Evolutionary conservation across 2,113 vertebrate species (phyloP).

Genomic region (Nycticryphes semicollaris): DNA sequence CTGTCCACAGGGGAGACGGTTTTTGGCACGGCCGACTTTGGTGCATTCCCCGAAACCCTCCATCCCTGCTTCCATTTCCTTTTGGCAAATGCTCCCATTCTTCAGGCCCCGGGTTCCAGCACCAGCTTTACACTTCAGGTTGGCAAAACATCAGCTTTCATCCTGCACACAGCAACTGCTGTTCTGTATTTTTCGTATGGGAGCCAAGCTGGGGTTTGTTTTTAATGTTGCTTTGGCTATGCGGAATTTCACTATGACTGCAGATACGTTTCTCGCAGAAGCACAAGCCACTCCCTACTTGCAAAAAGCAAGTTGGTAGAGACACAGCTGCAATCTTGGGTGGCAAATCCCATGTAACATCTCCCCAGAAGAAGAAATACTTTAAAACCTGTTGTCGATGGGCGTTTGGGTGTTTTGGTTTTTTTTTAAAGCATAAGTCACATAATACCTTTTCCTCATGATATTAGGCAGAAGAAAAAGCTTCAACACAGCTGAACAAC

Average conservation of each 20-base stretch:
- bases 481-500: neutral
- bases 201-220: conserved; percentile 54
- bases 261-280: conserved; percentile 9
- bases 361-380: neutral
- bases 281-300: neutral
- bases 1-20: conserved; percentile 45
- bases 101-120: conserved; percentile 59
- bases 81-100: conserved; percentile 61
- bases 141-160: conserved; percentile 66
- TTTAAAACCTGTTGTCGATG: neutral
- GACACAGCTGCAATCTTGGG: neutral
- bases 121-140: conserved; percentile 68
- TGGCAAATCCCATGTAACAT: neutral
- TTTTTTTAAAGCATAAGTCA: accelerated
- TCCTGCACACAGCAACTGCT: conserved; percentile 61
- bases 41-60: conserved; percentile 63
- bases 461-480: neutral
- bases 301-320: neutral
- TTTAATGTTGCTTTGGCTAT: conserved; percentile 56
- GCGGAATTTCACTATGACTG: conserved; percentile 59
- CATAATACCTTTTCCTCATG: neutral
- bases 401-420: neutral
- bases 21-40: neutral
- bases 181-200: neutral
- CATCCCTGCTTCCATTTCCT: conserved; percentile 68